Percentiles rank a stretch among this genome's conserved stretches.
Evolutionary conservation across 2,888 invertebrate genomes (phyloP).

Genomic region (Masnerella sp.): DNA sequence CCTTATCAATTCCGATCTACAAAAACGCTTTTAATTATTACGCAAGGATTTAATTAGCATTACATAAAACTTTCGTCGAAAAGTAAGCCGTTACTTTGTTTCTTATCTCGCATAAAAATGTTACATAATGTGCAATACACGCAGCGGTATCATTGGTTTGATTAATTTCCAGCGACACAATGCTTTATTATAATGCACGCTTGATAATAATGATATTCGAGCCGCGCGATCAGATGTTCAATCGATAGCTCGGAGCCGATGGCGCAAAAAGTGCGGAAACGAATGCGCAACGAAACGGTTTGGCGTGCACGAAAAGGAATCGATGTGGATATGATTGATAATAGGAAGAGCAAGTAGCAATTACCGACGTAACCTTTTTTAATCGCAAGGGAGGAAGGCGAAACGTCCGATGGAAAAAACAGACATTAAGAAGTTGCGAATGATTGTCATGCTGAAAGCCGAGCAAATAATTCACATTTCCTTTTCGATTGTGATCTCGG

Average conservation of each 20-base stretch:
- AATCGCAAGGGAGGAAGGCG: neutral
- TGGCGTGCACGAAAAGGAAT: slow-evolving; percentile 8
- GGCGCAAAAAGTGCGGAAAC: slow-evolving; percentile 23
- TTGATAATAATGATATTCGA: slow-evolving; percentile 20
- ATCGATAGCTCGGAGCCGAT: slow-evolving; percentile 9
- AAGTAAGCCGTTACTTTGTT: no score
- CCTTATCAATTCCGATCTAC: no score
- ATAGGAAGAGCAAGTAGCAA: slow-evolving; percentile 1
- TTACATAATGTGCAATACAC: neutral
- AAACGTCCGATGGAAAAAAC: neutral
- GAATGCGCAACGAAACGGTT: slow-evolving; percentile 2
- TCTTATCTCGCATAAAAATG: neutral
- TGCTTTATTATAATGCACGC: slow-evolving; percentile 2
- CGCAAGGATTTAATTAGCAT: no score
- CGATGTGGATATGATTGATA: neutral
- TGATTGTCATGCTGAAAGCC: slow-evolving; percentile 20
- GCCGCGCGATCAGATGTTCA: slow-evolving; percentile 24
- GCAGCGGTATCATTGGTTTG: neutral
- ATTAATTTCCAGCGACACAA: slow-evolving; percentile 16
- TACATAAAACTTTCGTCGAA: no score
- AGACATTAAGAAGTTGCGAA: slow-evolving; percentile 6
- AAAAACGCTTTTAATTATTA: no score
- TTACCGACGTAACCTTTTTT: slow-evolving; percentile 5
- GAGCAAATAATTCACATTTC: slow-evolving; percentile 20
- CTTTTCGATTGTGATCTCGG: slow-evolving; percentile 16